Evolutionary conservation across 2,888 invertebrate species (phyloP).

Genomic region (Andrena bicolor): DNA sequence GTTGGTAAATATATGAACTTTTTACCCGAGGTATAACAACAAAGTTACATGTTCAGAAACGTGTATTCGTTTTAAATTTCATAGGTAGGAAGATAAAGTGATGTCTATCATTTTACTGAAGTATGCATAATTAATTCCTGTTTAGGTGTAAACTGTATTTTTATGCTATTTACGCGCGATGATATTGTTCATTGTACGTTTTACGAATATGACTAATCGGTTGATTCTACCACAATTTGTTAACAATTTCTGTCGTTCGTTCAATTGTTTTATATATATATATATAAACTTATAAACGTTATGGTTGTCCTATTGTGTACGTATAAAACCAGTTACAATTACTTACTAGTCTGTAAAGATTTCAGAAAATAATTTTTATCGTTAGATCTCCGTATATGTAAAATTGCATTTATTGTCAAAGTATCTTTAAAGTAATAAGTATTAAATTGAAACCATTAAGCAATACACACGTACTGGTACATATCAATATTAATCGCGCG

Average conservation of each 20-base stretch:
- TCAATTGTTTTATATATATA: constrained; percentile 37
- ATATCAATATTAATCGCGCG: constrained; percentile 70
- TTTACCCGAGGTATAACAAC: constrained; percentile 27
- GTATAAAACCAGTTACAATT: constrained; percentile 34
- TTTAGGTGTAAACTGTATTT: constrained; percentile 39
- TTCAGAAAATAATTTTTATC: constrained; percentile 31
- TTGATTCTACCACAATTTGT: constrained; percentile 13
- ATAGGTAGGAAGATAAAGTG: constrained; percentile 28
- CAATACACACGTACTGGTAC: constrained; percentile 57
- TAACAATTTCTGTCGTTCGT: constrained; percentile 24
- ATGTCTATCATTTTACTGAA: constrained; percentile 29
- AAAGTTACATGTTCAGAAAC: constrained; percentile 1
- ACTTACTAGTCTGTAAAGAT: constrained; percentile 22
- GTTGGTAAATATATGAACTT: constrained; percentile 48
- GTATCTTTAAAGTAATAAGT: constrained; percentile 34
- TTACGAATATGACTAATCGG: constrained; percentile 23
- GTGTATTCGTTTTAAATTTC: constrained; percentile 27
- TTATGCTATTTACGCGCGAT: constrained; percentile 60
- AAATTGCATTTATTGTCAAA: constrained; percentile 37
- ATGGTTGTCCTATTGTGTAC: constrained; percentile 27
- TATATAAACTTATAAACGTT: constrained; percentile 25
- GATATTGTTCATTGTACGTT: constrained; percentile 58
- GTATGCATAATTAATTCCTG: constrained; percentile 21
- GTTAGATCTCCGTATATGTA: constrained; percentile 19
- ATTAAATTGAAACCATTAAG: constrained; percentile 49